Base-by-base conservation (phyloP, 2,797 vertebrate genomes). In the Catharus ustulatus region DNA sequence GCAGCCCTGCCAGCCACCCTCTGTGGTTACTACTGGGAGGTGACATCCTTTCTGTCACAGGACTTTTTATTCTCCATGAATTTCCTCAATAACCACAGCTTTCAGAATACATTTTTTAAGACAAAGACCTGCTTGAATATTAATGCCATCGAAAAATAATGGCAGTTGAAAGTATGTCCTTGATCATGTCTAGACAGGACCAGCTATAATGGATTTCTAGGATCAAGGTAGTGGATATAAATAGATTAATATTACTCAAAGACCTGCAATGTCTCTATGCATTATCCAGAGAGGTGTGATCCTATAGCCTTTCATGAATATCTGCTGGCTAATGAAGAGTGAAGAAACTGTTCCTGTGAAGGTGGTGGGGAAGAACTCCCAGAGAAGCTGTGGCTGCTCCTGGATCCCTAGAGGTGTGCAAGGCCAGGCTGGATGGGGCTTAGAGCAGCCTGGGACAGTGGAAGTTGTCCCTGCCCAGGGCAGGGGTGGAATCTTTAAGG, bases 31-130 rank as follows among this genome's bases (percentile, higher is more conserved):
- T 26, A 54, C 73, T 68, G 85, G 12, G 48, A 75, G 46, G 40
- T 20, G 58, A 88, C 57, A 81, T 40, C 55, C 40, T 34, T 45
- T 48, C 32, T 89, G 76, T 49, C 69, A 92, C 62, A 78, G 74
- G 49, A 45, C 48, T 68, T 83, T 73, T 57, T 24, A 67, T 85
- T 67, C 95, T 62, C 80, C 66, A 12, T 34, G 18, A 83, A 92
- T 84, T 85, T 89, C 72, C 76, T 87, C 94, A 89, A 83, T 74
- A 90, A 71, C 77, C 27, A 38, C 78, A 87, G 59, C 79, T 96
- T 96, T 91, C 89, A 58, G 93, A 92, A 89, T 6, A 84, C 26
- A 52, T 94, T 94, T 93, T 95, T 96, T 75, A 97, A 96, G 95
- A 76, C 69, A 95, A 95, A 93, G 91, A 78, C 27, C 36, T 85